phyloP scores from a whole-genome alignment of 2,113 vertebrate genomes.

The Boulengeromyrus knoepffleri region DNA sequence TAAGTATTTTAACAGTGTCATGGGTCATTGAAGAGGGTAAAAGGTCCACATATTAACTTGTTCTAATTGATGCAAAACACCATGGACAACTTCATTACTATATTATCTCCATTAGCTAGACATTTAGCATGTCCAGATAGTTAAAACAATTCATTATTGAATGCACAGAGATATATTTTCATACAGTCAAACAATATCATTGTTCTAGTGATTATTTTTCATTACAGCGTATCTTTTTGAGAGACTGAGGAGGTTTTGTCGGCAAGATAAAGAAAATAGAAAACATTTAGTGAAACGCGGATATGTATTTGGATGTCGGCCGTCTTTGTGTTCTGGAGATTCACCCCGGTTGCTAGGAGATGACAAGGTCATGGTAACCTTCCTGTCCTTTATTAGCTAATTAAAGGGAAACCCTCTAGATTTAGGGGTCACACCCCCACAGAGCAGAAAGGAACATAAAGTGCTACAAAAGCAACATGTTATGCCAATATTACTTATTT shows the following conservation, averaged over 20 bases:
- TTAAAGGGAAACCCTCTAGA: neutral
- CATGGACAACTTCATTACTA: neutral
- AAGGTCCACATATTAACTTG: neutral
- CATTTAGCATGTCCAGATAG: neutral
- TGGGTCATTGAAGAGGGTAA: neutral
- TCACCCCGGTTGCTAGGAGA: conserved; percentile 2
- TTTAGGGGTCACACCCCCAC: neutral
- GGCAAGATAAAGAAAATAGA: neutral
- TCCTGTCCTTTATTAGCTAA: neutral
- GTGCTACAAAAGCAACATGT: neutral
- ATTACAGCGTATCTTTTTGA: neutral
- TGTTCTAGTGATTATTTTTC: neutral
- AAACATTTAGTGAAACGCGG: neutral
- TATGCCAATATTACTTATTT: neutral
- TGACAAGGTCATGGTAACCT: neutral
- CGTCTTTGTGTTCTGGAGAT: neutral
- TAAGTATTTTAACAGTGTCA: neutral
- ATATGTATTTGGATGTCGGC: neutral
- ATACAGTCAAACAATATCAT: neutral
- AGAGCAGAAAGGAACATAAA: neutral
- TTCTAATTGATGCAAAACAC: neutral
- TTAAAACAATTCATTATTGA: neutral
- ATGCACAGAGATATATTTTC: neutral
- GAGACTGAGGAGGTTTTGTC: neutral
- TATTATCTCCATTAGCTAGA: neutral